phyloP scores from a whole-genome alignment of 1,140 invertebrate genomes.

The Diorhabda elongata region DNA sequence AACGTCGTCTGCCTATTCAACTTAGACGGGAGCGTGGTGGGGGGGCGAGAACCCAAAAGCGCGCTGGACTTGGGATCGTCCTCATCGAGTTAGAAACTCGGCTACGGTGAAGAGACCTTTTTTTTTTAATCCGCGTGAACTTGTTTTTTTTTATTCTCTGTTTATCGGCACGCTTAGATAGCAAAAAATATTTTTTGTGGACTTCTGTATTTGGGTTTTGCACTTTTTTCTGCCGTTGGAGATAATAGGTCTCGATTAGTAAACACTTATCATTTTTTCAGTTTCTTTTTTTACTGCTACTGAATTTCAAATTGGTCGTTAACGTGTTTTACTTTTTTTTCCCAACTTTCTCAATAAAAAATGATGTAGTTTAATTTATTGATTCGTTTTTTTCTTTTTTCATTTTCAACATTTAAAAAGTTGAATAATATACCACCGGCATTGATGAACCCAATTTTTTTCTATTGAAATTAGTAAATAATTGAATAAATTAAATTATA shows the following conservation, averaged over 20 bases:
- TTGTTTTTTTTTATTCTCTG: slow-evolving; percentile 11
- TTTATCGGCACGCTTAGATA: slow-evolving; percentile 15
- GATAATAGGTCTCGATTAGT: slow-evolving; percentile 6
- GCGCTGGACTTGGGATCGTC: slow-evolving; percentile 16
- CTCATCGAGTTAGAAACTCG: neutral
- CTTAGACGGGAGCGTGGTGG: slow-evolving; percentile 17
- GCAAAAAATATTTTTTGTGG: slow-evolving; percentile 20
- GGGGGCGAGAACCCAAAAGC: slow-evolving; percentile 11
- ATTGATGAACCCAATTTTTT: too few species aligned
- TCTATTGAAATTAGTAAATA: too few species aligned
- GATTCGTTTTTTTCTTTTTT: too few species aligned
- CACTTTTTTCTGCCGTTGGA: slow-evolving; percentile 8
- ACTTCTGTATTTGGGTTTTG: slow-evolving; percentile 20
- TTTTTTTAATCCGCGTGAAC: slow-evolving; percentile 7
- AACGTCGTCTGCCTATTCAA: slow-evolving; percentile 27
- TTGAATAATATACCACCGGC: too few species aligned
- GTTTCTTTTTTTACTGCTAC: neutral
- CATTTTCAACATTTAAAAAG: too few species aligned
- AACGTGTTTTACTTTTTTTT: too few species aligned
- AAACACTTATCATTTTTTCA: slow-evolving; percentile 6
- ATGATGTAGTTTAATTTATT: too few species aligned
- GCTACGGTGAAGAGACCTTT: slow-evolving; percentile 9
- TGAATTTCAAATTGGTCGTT: neutral
- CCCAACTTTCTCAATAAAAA: too few species aligned
- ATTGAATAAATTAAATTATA: too few species aligned